Conservation (phyloP, 53 echinoderm and acorn worm genomes). For the Echinarachnius parma region DNA sequence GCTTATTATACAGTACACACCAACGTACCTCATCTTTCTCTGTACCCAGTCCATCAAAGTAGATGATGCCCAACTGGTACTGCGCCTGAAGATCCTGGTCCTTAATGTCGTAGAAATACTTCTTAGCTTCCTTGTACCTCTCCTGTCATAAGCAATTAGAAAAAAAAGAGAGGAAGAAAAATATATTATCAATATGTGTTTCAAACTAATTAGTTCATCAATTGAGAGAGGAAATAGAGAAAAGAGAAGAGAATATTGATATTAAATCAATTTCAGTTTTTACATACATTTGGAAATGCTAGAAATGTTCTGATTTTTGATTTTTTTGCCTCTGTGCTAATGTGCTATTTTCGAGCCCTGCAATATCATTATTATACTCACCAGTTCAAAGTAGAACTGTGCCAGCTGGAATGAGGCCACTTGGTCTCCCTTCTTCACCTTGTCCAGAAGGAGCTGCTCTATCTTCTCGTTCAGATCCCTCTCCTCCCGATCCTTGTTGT, state of each 20-base stretch:
- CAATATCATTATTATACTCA: no score
- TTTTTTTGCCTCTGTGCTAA: no score
- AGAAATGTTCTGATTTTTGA: no score
- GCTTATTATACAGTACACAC: no score
- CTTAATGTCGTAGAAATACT: conserved; percentile 68
- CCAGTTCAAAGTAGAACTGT: conserved; percentile 98
- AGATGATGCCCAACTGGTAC: conserved; percentile 92
- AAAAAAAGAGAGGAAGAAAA: conserved; percentile 12
- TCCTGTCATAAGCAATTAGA: conserved; percentile 53
- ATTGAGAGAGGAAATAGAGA: no score
- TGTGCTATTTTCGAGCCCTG: not conserved
- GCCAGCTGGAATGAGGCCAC: conserved; percentile 86
- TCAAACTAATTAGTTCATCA: no score
- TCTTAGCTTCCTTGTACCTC: conserved; percentile 69
- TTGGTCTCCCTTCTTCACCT: conserved; percentile 75
- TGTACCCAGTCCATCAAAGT: conserved; percentile 84
- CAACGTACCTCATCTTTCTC: conserved; percentile 78
- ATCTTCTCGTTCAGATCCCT: conserved; percentile 78
- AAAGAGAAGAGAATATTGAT: no score
- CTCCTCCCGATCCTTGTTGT: conserved; percentile 55
- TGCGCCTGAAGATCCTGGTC: conserved; percentile 84
- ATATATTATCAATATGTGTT: no score
- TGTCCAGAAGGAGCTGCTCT: conserved; percentile 69
- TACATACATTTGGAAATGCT: no score
- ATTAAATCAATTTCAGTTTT: no score